A percentile compares a stretch with the other conserved stretches of the same genome.
Evolutionary conservation across 2,888 invertebrate species (phyloP).

Genomic region (Timema cristinae): DNA sequence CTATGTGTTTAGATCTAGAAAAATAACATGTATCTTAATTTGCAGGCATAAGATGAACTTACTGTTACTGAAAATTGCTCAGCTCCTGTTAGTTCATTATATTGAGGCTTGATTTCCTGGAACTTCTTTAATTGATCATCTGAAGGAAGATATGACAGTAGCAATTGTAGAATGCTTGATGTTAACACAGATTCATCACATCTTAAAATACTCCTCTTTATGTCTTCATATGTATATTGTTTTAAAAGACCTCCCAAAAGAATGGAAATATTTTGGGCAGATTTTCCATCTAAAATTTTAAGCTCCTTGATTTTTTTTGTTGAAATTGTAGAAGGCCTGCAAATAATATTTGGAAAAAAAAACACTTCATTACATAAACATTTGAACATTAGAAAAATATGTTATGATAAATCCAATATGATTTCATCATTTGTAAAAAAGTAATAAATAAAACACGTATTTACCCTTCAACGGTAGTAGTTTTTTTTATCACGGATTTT

Average conservation of each 20-base stretch:
- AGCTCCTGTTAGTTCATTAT: conserved; percentile 81
- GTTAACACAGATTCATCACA: conserved; percentile 84
- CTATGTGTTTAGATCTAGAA: conserved; percentile 11
- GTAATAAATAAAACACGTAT: conserved; percentile 34
- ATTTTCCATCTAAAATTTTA: conserved; percentile 86
- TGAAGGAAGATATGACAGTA: conserved; percentile 88
- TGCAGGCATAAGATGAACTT: conserved; percentile 36
- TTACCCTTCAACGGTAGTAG: conserved; percentile 69
- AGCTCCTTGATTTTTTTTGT: conserved; percentile 84
- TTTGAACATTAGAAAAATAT: not conserved
- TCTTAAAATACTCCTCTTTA: conserved; percentile 73
- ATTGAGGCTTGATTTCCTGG: conserved; percentile 70
- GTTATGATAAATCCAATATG: not conserved
- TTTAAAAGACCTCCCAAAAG: conserved; percentile 78
- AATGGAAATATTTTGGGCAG: conserved; percentile 89
- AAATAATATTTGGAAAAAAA: conserved; percentile 23
- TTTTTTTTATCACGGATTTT: conserved; percentile 69
- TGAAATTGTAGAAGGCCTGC: conserved; percentile 47
- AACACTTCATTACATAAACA: conserved; percentile 48
- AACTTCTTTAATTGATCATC: conserved; percentile 85
- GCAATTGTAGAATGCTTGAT: conserved; percentile 79
- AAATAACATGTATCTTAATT: conserved; percentile 23
- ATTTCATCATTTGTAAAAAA: not conserved
- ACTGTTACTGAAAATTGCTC: conserved; percentile 91
- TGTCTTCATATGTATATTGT: conserved; percentile 76